phyloP scores from a whole-genome alignment of 2,888 invertebrate genomes.

The Agrotis exclamationis region DNA sequence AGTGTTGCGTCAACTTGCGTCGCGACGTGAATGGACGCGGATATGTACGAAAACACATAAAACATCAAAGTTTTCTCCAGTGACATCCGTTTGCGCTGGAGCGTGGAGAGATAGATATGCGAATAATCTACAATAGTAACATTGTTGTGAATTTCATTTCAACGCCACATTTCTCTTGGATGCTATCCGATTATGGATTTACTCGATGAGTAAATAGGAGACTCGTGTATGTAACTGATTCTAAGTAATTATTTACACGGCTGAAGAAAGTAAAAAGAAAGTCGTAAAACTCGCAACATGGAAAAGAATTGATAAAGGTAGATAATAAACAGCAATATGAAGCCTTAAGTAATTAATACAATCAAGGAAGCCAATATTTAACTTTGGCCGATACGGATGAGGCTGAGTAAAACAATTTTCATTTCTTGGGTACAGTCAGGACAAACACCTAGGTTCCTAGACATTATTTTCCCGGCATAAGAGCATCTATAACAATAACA shows the following conservation, averaged over 20 bases:
- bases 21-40: slow-evolving; percentile 45
- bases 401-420: not conserved
- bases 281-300: not conserved
- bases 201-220: slow-evolving; percentile 40
- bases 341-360: not conserved
- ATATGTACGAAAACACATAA: slow-evolving; percentile 66
- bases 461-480: not conserved
- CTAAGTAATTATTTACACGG: slow-evolving; percentile 10
- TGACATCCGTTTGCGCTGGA: slow-evolving; percentile 73
- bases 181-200: slow-evolving; percentile 46
- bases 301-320: slow-evolving; percentile 1
- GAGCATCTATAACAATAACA: not conserved
- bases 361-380: not conserved
- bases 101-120: slow-evolving; percentile 61
- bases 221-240: slow-evolving; percentile 26
- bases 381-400: too few species aligned
- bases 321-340: not conserved
- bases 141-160: slow-evolving; percentile 55
- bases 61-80: slow-evolving; percentile 77
- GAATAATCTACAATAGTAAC: slow-evolving; percentile 57
- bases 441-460: not conserved
- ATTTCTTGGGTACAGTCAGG: not conserved
- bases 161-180: slow-evolving; percentile 52
- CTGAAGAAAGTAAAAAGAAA: slow-evolving; percentile 11
- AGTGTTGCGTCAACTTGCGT: slow-evolving; percentile 32